These are phyloP conservation scores for Orientallactaga sibirica DNA, from an alignment of 2,797 vertebrate genomes.

Conservation along the genomic window DNA sequence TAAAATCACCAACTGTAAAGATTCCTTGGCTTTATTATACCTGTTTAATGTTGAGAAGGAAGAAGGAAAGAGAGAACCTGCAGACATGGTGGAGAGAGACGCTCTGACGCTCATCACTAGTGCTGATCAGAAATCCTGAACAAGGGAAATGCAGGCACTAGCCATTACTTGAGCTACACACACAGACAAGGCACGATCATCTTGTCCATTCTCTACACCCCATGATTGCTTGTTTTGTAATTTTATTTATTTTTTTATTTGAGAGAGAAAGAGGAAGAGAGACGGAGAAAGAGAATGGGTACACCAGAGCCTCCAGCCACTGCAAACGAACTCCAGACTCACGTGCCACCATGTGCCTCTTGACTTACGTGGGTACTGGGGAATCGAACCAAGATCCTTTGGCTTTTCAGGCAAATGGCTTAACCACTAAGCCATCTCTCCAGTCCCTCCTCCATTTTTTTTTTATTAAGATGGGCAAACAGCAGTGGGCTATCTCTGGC, in stretches of 20 bases:
- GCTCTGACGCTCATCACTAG: background rate
- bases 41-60: slow-evolving; percentile 74
- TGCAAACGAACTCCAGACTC: too few species aligned
- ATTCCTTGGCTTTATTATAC: slow-evolving; percentile 83
- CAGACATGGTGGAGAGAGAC: background rate
- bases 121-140: background rate
- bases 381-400: too few species aligned
- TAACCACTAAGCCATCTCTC: too few species aligned
- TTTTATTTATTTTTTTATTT: too few species aligned
- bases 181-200: background rate
- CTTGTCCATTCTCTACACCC: too few species aligned
- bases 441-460: background rate
- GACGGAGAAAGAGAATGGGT: too few species aligned
- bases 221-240: background rate
- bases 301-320: too few species aligned
- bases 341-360: too few species aligned
- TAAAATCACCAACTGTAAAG: slow-evolving; percentile 86
- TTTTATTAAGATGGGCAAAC: background rate
- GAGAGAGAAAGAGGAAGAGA: too few species aligned
- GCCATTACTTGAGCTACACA: background rate
- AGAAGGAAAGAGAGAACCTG: background rate
- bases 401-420: too few species aligned
- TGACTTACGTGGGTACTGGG: too few species aligned
- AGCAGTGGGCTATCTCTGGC: background rate
- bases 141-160: too few species aligned